phyloP scores from a whole-genome alignment of 2,113 vertebrate species.

The Nicator chloris region DNA sequence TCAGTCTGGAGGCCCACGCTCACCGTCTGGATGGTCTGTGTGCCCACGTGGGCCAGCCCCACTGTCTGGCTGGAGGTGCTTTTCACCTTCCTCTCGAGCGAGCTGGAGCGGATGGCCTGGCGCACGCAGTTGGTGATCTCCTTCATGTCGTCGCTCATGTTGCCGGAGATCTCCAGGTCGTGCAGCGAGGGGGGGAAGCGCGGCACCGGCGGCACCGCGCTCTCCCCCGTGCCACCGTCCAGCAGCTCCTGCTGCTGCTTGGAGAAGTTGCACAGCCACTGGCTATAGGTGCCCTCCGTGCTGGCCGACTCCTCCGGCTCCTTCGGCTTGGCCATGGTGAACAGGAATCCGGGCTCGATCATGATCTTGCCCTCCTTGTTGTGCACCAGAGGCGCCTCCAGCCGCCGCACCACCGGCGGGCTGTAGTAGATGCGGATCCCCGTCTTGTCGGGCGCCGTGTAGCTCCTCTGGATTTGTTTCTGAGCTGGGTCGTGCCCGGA shows the following conservation, averaged over 20 bases:
- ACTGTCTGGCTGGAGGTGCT: slow-evolving; percentile 84
- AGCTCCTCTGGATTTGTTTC: slow-evolving; percentile 89
- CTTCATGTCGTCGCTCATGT: slow-evolving; percentile 98
- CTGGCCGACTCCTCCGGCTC: slow-evolving; percentile 72
- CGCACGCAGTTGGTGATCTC: slow-evolving; percentile 98
- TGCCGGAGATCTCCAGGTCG: slow-evolving; percentile 89
- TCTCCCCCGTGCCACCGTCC: slow-evolving; percentile 67
- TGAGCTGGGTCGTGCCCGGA: slow-evolving; percentile 70
- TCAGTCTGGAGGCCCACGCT: slow-evolving; percentile 93
- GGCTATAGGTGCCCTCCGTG: slow-evolving; percentile 77
- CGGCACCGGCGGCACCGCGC: slow-evolving; percentile 62
- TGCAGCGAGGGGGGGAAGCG: slow-evolving; percentile 75
- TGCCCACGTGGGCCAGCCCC: slow-evolving; percentile 81
- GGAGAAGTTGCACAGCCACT: slow-evolving; percentile 93
- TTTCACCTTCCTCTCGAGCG: slow-evolving; percentile 91
- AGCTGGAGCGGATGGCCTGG: slow-evolving; percentile 94
- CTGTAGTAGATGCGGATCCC: slow-evolving; percentile 98
- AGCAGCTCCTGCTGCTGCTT: slow-evolving; percentile 87
- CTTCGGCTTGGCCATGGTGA: slow-evolving; percentile 82
- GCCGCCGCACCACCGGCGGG: slow-evolving; percentile 84
- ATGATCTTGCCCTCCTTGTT: slow-evolving; percentile 79
- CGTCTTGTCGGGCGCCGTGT: slow-evolving; percentile 91
- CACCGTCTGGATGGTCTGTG: slow-evolving; percentile 85
- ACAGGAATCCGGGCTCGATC: slow-evolving; percentile 80
- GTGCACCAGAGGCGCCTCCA: slow-evolving; percentile 73